Conservation (phyloP, 2,113 vertebrate genomes). For the Nipponia nippon region DNA sequence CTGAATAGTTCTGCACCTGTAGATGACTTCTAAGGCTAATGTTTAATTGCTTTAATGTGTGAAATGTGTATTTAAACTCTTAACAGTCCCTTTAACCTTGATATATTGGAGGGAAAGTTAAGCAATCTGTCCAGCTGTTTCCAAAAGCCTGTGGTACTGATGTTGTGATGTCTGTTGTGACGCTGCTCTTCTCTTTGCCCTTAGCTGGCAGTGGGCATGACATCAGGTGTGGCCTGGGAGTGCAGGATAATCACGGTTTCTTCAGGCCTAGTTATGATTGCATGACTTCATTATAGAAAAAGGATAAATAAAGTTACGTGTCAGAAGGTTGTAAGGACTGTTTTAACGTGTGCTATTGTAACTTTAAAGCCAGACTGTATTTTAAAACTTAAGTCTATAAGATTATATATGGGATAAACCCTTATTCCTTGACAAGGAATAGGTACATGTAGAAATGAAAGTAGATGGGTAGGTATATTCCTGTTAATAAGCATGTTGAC, state of each 20-base stretch:
- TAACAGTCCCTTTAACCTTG: not conserved
- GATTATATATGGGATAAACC: not conserved
- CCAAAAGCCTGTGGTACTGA: not conserved
- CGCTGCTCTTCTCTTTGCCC: not conserved
- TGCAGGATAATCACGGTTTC: not conserved
- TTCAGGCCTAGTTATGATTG: not conserved
- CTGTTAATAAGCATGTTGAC: not conserved
- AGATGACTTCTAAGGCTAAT: not conserved
- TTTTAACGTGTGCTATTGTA: not conserved
- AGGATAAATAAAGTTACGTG: not conserved
- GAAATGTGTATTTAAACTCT: not conserved
- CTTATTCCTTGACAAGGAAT: not conserved
- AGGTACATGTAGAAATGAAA: not conserved
- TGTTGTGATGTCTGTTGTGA: not conserved
- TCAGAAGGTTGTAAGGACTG: not conserved
- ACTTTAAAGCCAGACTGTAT: not conserved
- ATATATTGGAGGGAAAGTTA: not conserved
- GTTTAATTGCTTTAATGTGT: not conserved
- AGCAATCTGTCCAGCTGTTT: not conserved
- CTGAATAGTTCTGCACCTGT: not conserved
- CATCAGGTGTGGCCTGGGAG: not conserved
- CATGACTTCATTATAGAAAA: not conserved
- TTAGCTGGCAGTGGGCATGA: not conserved
- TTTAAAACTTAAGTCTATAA: not conserved
- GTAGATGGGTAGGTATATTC: not conserved